phyloP scores from a whole-genome alignment of 2,888 invertebrate species.

The Malachius bipustulatus region DNA sequence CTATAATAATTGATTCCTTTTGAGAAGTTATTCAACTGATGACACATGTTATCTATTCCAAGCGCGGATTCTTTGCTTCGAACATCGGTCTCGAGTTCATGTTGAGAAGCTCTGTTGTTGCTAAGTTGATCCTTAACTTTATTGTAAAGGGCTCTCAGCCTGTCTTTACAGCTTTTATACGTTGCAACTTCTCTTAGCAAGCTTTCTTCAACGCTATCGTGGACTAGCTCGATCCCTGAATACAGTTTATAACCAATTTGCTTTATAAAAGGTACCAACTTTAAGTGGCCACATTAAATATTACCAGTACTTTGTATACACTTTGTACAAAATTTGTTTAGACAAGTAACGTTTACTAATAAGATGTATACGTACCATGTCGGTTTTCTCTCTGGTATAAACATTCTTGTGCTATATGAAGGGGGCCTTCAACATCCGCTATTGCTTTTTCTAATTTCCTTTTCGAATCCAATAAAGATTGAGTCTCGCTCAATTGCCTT shows the following conservation, averaged over 20 bases:
- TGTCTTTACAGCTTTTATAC: constrained; percentile 66
- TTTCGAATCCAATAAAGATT: constrained; percentile 55
- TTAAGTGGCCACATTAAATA: too few relatives aligned
- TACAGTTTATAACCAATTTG: too few relatives aligned
- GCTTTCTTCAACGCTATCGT: constrained; percentile 79
- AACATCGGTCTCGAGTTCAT: constrained; percentile 81
- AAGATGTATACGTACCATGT: constrained; percentile 45
- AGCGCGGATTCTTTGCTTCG: constrained; percentile 79
- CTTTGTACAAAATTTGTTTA: too few relatives aligned
- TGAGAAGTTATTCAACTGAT: constrained; percentile 69
- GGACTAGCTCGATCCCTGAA: constrained; percentile 80
- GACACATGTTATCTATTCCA: constrained; percentile 75
- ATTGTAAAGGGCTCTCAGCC: constrained; percentile 60
- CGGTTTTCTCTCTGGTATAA: constrained; percentile 84
- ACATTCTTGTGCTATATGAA: constrained; percentile 89
- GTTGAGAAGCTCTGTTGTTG: constrained; percentile 68
- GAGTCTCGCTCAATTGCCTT: constrained; percentile 68
- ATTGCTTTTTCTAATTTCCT: constrained; percentile 60
- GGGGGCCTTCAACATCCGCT: constrained; percentile 75
- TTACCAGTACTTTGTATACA: too few relatives aligned
- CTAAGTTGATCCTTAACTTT: constrained; percentile 56
- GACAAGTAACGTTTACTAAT: background rate
- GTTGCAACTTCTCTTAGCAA: constrained; percentile 75
- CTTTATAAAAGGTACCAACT: too few relatives aligned
- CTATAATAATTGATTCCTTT: constrained; percentile 76